Percentiles rank a stretch among this genome's conserved stretches.
phyloP scores from a whole-genome alignment of 2,888 invertebrate species.

The Malthinus flaveolus region DNA sequence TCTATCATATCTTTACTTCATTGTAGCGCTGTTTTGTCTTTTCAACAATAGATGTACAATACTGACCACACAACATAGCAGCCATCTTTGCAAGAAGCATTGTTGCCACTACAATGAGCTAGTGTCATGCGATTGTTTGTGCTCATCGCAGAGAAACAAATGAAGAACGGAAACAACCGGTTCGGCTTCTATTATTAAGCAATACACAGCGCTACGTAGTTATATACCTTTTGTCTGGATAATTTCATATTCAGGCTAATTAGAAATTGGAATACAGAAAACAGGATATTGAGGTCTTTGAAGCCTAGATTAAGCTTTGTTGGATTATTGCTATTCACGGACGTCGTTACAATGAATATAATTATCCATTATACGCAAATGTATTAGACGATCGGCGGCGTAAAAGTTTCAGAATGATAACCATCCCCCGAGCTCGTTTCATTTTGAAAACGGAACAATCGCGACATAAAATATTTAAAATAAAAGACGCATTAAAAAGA shows the following conservation, averaged over 20 bases:
- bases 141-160: slow-evolving; percentile 50
- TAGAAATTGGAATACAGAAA: slow-evolving; percentile 44
- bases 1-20: slow-evolving; percentile 43
- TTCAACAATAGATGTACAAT: slow-evolving; percentile 45
- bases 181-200: slow-evolving; percentile 49
- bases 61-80: slow-evolving; percentile 48
- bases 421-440: too few species aligned
- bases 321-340: slow-evolving; percentile 27
- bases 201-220: slow-evolving; percentile 42
- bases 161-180: slow-evolving; percentile 51
- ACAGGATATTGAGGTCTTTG: slow-evolving; percentile 44
- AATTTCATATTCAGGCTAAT: slow-evolving; percentile 47
- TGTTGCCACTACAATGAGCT: slow-evolving; percentile 49
- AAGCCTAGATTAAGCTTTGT: slow-evolving; percentile 36
- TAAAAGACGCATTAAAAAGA: too few species aligned
- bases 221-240: slow-evolving; percentile 43
- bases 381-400: slow-evolving; percentile 11
- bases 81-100: slow-evolving; percentile 47
- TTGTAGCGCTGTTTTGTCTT: slow-evolving; percentile 46
- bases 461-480: too few species aligned
- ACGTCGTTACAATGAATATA: slow-evolving; percentile 30
- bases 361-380: slow-evolving; percentile 26
- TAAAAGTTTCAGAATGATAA: slow-evolving; percentile 8
- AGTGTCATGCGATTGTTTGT: slow-evolving; percentile 50
- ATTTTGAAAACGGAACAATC: too few species aligned